Conservation (phyloP, 2,113 vertebrate genomes). For the Physeter macrocephalus region DNA sequence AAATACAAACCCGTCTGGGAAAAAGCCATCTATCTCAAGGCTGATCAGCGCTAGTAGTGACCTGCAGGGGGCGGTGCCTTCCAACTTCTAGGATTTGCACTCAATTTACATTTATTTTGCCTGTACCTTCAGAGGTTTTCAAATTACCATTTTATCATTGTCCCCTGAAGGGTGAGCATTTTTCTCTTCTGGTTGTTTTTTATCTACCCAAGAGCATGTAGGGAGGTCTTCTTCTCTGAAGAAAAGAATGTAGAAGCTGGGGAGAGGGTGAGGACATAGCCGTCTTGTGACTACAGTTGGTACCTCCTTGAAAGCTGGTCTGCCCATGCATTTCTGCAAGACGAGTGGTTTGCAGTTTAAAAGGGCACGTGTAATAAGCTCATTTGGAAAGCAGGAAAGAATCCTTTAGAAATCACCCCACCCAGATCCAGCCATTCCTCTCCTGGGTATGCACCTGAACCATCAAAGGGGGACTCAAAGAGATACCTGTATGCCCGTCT, state of each 20-base stretch:
- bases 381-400: neutral
- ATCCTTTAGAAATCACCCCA: neutral
- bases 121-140: neutral
- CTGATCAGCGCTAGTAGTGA: too few relatives aligned
- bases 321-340: neutral
- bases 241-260: neutral
- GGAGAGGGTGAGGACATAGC: neutral
- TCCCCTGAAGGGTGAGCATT: neutral
- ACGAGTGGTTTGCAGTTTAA: neutral
- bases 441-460: too few relatives aligned
- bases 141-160: neutral
- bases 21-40: rapidly evolving
- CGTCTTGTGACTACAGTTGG: neutral
- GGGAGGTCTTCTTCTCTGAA: neutral
- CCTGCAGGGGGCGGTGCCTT: neutral
- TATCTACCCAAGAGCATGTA: neutral
- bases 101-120: neutral
- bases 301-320: neutral
- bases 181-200: neutral
- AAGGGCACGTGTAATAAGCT: neutral
- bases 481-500: neutral
- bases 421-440: neutral
- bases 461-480: neutral
- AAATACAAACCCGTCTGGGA: neutral
- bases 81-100: neutral